A percentile compares a stretch with the other conserved stretches of the same genome.
These are phyloP conservation scores for Paraplagusia blochii DNA, from an alignment of 2,113 vertebrate species.

Conservation along the genomic window DNA sequence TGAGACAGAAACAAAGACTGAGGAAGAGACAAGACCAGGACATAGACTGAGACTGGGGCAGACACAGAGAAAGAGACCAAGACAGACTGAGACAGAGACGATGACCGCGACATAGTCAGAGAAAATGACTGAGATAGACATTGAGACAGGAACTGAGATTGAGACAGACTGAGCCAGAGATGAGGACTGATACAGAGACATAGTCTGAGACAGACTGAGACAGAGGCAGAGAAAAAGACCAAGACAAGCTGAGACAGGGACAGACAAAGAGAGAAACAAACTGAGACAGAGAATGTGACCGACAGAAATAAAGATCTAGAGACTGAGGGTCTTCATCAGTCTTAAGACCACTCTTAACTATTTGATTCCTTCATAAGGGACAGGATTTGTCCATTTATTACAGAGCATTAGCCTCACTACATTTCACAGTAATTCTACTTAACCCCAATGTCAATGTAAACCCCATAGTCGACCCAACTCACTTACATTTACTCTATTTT, in stretches of 20 bases:
- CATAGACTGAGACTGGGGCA: conserved; percentile 16
- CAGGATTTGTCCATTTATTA: conserved; percentile 64
- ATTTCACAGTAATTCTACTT: conserved; percentile 39
- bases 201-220: no score
- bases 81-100: background rate
- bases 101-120: background rate
- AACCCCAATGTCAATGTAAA: conserved; percentile 57
- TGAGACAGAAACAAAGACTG: conserved; percentile 5
- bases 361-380: conserved; percentile 61
- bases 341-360: no score
- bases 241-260: no score
- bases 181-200: conserved; percentile 7
- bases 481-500: no score
- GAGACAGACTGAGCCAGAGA: conserved; percentile 10
- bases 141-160: no score
- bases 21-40: no score
- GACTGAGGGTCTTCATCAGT: conserved; percentile 20
- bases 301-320: no score
- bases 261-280: background rate
- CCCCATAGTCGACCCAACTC: conserved; percentile 50
- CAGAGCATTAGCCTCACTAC: no score
- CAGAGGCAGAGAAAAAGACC: conserved; percentile 7
- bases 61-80: no score
- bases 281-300: conserved; percentile 20
- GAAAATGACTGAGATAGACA: conserved; percentile 26